These are phyloP conservation scores for Electrona antarctica DNA, from an alignment of 2,113 vertebrate species.

Conservation along the genomic window DNA sequence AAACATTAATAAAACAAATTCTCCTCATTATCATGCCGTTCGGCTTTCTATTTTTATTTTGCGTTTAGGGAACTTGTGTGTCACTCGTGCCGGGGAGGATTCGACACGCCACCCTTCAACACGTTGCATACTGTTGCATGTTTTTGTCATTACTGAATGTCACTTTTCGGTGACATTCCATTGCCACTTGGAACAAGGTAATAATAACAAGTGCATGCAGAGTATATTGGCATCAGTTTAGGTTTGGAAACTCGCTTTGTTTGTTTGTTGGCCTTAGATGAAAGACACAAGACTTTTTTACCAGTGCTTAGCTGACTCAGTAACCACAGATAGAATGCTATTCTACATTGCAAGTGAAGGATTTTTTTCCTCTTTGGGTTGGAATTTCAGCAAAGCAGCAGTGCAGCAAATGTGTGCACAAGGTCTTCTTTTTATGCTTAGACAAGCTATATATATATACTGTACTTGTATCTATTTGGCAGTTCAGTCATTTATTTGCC, in stretches of 20 bases:
- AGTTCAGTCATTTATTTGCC: not conserved
- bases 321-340: no score
- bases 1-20: slow-evolving; percentile 73
- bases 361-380: not conserved
- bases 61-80: slow-evolving; percentile 43
- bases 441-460: no score
- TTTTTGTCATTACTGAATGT: slow-evolving; percentile 71
- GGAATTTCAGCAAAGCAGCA: not conserved
- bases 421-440: not conserved
- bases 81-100: slow-evolving; percentile 57
- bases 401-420: not conserved
- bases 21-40: slow-evolving; percentile 65
- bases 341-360: no score
- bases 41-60: slow-evolving; percentile 67
- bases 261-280: no score
- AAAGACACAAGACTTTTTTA: no score
- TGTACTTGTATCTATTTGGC: not conserved
- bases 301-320: no score
- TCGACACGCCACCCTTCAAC: slow-evolving; percentile 53
- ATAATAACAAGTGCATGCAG: no score
- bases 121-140: slow-evolving; percentile 52
- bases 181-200: no score
- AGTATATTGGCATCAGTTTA: no score
- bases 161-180: slow-evolving; percentile 62
- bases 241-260: no score